Base-by-base conservation (phyloP, 1,140 invertebrate genomes). In the Phortica variegata region DNA sequence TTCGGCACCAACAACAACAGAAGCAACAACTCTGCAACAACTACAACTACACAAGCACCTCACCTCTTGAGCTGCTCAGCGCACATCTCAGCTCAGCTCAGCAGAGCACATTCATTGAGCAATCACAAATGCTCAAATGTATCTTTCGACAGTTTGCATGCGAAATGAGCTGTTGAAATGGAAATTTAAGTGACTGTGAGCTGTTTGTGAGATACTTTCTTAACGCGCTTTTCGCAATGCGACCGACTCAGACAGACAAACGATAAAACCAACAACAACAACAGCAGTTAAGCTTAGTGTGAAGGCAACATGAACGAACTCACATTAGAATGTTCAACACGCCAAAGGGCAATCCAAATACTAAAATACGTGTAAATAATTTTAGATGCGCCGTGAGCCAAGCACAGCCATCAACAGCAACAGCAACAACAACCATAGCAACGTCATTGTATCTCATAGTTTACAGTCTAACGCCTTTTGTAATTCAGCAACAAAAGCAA, bases 121-220 rank as follows among this genome's bases (percentile, higher is more conserved):
- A n/a, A n/a, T n/a, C n/a, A n/a, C n/a, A n/a, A n/a, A n/a, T n/a
- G n/a, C n/a, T n/a, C n/a, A n/a, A n/a, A n/a, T n/a, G n/a, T n/a
- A n/a, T 5, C 23, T 26, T 26, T 26, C 23, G 10, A 26, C 23
- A 26, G 23, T 52, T 43, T 47, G 52, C 55, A 58, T 56, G 46
- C 54, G 53, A 66, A 66, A 63, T 68, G 63, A 63, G 65, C 63
- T 68, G 65, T 56, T 60, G 60, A 68, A 68, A 68, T 68, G 57
- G 63, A 65, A 60, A 68, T 63, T 68, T 52, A 66, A 66, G 63
- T 68, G 63, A 66, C 60, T 66, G 60, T 63, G 21, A 41, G 33
- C 29, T 58, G 56, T 58, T 58, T 61, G 52, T 54, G 54, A 36
- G 6, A 36, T 36, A 16, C 12, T 7, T 36, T 31, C n/a, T n/a